These are phyloP conservation scores for Pelecanus crispus DNA, from an alignment of 2,113 vertebrate species.

Conservation along the genomic window DNA sequence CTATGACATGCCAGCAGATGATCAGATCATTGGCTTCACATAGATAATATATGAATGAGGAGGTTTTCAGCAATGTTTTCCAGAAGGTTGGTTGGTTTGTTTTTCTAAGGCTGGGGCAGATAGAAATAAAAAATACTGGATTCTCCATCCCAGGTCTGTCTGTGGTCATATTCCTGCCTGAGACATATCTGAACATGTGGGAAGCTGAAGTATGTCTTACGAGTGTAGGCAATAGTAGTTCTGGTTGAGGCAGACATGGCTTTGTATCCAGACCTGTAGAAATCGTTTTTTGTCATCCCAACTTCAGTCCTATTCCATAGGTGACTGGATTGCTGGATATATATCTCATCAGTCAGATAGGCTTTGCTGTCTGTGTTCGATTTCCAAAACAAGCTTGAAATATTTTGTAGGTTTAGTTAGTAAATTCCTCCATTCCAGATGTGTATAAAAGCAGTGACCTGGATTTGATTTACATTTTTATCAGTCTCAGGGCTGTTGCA, in stretches of 20 bases:
- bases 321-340: background rate
- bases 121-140: background rate
- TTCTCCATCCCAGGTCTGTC: background rate
- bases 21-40: background rate
- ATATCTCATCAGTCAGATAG: background rate
- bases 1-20: background rate
- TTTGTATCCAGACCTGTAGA: background rate
- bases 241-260: background rate
- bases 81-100: background rate
- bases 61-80: background rate
- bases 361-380: background rate
- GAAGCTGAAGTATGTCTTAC: background rate
- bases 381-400: background rate
- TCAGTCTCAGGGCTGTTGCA: background rate
- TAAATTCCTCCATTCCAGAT: background rate
- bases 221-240: background rate
- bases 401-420: background rate
- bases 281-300: background rate
- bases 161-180: background rate
- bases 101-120: background rate
- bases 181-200: background rate
- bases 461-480: background rate
- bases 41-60: background rate
- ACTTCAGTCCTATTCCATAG: background rate
- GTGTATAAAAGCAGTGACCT: background rate